Base-by-base conservation (phyloP, 2,888 invertebrate genomes). In the Pristionchus fissidentatus region DNA sequence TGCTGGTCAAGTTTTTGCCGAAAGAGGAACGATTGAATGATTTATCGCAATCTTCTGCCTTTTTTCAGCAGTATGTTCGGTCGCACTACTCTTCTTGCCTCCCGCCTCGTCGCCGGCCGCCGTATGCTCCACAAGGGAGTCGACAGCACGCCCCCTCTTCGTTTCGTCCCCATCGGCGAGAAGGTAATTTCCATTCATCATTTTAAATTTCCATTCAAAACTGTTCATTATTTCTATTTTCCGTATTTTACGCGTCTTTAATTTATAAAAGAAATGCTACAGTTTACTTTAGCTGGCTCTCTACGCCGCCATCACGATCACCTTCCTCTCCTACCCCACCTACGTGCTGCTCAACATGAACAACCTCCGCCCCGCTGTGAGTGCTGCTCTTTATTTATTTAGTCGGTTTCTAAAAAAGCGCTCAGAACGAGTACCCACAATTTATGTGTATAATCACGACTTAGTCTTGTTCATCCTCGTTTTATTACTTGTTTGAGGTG, bases 311-410 rank as follows among this genome's bases (percentile, higher is more conserved):
- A 88, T 90, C 85, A 85, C 87, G 29, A 83, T 87, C 49, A 86
- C 88, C 75, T 89, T 90, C 87, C 86, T 91, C 66, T 87, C 89
- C 22, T 91, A 91, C 85, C 91, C 91, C 77, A 91, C 91, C 49
- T 91, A 87, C 82, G 89, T 91, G 19, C 86, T 92, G 84, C 85
- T 87, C 85, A 89, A 88, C 86, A 85, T 92, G 83, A 90, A 91
- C 85, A 86, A 87, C 80, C 87, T 91, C 46, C 91, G 91, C 79
- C 91, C 91, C 75, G 82, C 73, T 77, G 85, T 84, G 49, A 57
- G 75, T 15, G 1, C 8, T 32, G 4, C 26, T 43, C 10, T 19
- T 26, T 41, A 0, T 10, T 1, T 60, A 15, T 29, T 60, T 26
- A n/a, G n/a, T n/a, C n/a, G n/a, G n/a, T n/a, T n/a, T n/a, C n/a